Conservation (phyloP, 2,888 invertebrate species). For the Petrolisthes manimaculis region DNA sequence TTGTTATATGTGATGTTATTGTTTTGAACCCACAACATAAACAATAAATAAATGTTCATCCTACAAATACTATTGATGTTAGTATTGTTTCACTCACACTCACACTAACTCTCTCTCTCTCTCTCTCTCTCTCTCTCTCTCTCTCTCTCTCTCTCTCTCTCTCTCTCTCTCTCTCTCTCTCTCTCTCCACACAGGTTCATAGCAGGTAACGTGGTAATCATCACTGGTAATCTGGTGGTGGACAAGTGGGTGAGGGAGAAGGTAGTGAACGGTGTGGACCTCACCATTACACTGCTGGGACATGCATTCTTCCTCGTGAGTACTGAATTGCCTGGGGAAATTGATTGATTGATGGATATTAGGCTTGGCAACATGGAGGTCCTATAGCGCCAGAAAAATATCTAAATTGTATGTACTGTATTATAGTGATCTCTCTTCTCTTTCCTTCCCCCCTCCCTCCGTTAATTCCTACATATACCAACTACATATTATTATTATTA, state of each 20-base stretch:
- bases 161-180: background rate
- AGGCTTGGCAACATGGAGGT: no score
- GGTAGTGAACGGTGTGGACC: slow-evolving; percentile 79
- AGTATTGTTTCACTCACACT: no score
- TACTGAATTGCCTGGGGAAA: background rate
- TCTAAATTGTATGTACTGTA: background rate
- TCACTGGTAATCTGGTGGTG: slow-evolving; percentile 83
- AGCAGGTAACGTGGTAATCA: slow-evolving; percentile 83
- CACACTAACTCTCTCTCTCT: background rate
- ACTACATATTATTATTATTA: background rate
- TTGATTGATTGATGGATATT: background rate
- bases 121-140: background rate
- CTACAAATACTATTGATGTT: no score
- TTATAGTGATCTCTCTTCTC: background rate
- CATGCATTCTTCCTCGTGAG: slow-evolving; percentile 77
- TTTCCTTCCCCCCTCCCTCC: background rate
- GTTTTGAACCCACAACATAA: no score
- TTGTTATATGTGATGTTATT: no score
- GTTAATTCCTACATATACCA: background rate
- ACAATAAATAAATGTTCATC: no score
- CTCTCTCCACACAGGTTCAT: slow-evolving; percentile 76
- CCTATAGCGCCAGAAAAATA: no score
- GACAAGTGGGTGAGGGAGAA: slow-evolving; percentile 85
- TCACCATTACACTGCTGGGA: slow-evolving; percentile 78
- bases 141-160: background rate